Evolutionary conservation across 2,797 vertebrate species (phyloP).

Genomic region (Sebastes glaucus): DNA sequence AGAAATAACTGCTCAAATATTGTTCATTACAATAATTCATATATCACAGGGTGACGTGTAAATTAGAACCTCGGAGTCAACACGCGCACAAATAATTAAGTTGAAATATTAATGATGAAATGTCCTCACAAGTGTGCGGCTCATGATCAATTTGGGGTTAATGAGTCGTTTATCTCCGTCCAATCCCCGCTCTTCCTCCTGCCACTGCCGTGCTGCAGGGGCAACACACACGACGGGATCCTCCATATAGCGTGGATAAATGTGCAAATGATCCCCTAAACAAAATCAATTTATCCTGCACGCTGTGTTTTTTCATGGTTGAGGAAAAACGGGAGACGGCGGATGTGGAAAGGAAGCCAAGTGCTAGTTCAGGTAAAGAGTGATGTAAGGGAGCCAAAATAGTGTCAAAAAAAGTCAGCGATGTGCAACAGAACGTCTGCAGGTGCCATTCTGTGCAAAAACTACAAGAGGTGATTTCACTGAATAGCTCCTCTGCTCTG

Average conservation of each 20-base stretch:
- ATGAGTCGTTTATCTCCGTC: slow-evolving; percentile 82
- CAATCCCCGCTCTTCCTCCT: slow-evolving; percentile 63
- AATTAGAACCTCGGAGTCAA: slow-evolving; percentile 79
- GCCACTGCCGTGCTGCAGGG: slow-evolving; percentile 32
- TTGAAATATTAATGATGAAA: slow-evolving; percentile 83
- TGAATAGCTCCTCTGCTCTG: slow-evolving; percentile 8
- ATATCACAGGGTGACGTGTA: slow-evolving; percentile 76
- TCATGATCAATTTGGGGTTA: slow-evolving; percentile 82
- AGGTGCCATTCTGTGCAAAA: slow-evolving; percentile 7
- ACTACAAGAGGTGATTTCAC: neutral
- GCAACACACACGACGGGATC: slow-evolving; percentile 39
- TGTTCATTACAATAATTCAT: slow-evolving; percentile 82
- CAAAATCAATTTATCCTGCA: slow-evolving; percentile 71
- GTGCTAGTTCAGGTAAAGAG: neutral
- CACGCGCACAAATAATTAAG: slow-evolving; percentile 81
- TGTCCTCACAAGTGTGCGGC: slow-evolving; percentile 72
- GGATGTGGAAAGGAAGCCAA: slow-evolving; percentile 20
- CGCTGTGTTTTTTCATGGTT: slow-evolving; percentile 28
- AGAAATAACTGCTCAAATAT: slow-evolving; percentile 72
- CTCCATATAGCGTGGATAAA: slow-evolving; percentile 55
- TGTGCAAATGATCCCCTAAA: slow-evolving; percentile 74
- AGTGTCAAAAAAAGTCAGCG: slow-evolving; percentile 1
- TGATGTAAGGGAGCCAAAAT: slow-evolving; percentile 7
- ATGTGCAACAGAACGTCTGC: neutral
- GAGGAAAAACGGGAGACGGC: slow-evolving; percentile 18